Conservation (phyloP, 2,113 vertebrate species). For the Meriones unguiculatus region DNA sequence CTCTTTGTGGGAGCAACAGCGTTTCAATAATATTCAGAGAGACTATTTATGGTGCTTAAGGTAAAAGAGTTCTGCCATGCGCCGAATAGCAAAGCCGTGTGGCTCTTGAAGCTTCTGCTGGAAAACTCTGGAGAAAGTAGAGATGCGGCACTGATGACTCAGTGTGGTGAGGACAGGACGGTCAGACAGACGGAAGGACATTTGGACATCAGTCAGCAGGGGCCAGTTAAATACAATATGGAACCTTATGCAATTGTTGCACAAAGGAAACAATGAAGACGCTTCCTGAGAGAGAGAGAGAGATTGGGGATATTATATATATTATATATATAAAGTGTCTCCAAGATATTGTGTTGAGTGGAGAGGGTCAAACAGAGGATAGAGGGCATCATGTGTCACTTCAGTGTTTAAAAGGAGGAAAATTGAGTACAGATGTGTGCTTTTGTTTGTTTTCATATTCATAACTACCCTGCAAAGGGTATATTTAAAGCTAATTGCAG, state of each 20-base stretch:
- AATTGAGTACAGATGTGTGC: background rate
- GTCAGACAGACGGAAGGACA: background rate
- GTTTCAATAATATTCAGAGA: constrained; percentile 79
- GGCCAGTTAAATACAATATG: background rate
- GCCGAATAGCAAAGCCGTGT: constrained; percentile 65
- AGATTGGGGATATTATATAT: background rate
- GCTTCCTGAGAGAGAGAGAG: no score
- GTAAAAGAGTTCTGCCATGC: constrained; percentile 64
- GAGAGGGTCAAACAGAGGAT: constrained; percentile 42
- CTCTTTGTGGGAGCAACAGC: constrained; percentile 73
- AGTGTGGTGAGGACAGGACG: background rate
- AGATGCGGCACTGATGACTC: background rate
- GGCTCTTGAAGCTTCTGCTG: constrained; percentile 65
- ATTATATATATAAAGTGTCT: background rate
- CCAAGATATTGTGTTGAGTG: constrained; percentile 12
- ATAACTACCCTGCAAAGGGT: constrained; percentile 12
- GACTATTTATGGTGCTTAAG: constrained; percentile 75
- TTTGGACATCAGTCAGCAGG: background rate
- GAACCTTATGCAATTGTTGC: background rate
- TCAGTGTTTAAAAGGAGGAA: constrained; percentile 16
- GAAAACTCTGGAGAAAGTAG: background rate
- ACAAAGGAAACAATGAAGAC: background rate
- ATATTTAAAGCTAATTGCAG: background rate
- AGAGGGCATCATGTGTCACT: background rate
- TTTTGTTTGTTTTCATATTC: background rate